A percentile compares a stretch with the other conserved stretches of the same genome.
These are phyloP conservation scores for Tribolium castaneum DNA, from an alignment of 1,140 invertebrate species.

Conservation along the genomic window DNA sequence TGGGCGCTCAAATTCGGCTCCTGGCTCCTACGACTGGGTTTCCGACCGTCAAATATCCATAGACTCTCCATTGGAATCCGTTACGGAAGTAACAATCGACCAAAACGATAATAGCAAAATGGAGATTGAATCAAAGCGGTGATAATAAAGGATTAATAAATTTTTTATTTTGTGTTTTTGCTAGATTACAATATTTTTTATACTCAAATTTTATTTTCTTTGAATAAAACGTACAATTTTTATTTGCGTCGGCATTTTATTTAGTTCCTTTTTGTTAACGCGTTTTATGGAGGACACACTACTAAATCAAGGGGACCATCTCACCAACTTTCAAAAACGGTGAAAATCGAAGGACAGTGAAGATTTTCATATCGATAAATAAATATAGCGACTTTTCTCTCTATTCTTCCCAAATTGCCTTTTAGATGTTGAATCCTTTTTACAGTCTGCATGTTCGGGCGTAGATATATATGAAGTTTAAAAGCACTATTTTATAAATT, in stretches of 20 bases:
- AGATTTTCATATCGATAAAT: constrained; percentile 32
- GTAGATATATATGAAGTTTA: constrained; percentile 22
- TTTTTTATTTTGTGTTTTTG: not conserved
- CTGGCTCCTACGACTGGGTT: constrained; percentile 74
- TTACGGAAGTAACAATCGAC: constrained; percentile 56
- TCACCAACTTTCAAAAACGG: constrained; percentile 7
- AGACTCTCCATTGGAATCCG: constrained; percentile 57
- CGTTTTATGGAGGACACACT: not conserved
- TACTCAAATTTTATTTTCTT: not conserved
- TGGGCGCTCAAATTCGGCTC: constrained; percentile 79
- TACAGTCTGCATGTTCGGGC: constrained; percentile 20
- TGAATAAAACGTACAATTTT: not conserved
- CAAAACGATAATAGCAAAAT: constrained; percentile 36
- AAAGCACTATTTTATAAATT: constrained; percentile 45
- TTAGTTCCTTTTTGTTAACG: not conserved
- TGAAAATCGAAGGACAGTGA: constrained; percentile 37
- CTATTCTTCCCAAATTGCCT: constrained; percentile 35
- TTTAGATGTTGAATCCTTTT: constrained; percentile 31
- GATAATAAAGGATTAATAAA: constrained; percentile 20
- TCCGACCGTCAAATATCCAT: constrained; percentile 60
- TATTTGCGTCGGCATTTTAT: not conserved
- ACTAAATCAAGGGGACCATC: constrained; percentile 8
- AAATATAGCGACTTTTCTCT: constrained; percentile 7
- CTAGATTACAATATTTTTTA: constrained; percentile 11
- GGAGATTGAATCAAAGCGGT: constrained; percentile 20